Percentiles rank a stretch among this genome's conserved stretches.
Conservation (phyloP, 2,113 vertebrate genomes). For the Chrysochloris asiatica region DNA sequence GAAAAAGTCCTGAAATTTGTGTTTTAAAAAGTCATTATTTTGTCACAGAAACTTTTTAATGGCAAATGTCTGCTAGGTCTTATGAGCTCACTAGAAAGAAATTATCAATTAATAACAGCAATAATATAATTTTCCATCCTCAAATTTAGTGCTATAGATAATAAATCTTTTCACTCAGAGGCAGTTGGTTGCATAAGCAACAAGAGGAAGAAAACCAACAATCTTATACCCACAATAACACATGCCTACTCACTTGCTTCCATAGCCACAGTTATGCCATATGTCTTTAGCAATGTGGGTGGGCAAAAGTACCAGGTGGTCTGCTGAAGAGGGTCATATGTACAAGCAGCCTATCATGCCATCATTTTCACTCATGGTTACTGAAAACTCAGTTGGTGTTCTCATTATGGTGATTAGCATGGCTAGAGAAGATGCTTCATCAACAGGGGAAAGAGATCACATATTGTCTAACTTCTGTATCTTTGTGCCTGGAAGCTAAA, state of each 20-base stretch:
- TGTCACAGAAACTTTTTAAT: neutral
- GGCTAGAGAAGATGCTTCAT: neutral
- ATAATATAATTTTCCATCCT: neutral
- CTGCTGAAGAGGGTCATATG: constrained; percentile 48
- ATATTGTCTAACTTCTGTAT: neutral
- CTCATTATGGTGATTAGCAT: neutral
- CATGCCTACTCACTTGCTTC: constrained; percentile 53
- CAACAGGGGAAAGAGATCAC: neutral
- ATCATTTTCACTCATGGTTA: constrained; percentile 10
- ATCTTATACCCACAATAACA: constrained; percentile 14
- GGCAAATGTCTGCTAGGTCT: neutral
- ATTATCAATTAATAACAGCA: neutral
- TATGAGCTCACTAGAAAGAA: neutral
- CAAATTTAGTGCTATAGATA: neutral
- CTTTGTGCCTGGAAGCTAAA: neutral
- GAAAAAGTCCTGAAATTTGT: neutral
- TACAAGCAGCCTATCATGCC: constrained; percentile 32
- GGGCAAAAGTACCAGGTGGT: constrained; percentile 64
- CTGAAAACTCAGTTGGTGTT: constrained; percentile 16
- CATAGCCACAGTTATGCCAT: constrained; percentile 50
- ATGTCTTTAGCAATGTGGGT: constrained; percentile 67
- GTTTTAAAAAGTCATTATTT: neutral
- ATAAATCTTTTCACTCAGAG: neutral
- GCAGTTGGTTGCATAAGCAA: constrained; percentile 37
- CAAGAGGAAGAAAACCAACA: constrained; percentile 48